Evolutionary conservation across 2,113 vertebrate species (phyloP), one percentile per base, ranked within the genome.

Genomic region (Odobenus rosmarus): DNA sequence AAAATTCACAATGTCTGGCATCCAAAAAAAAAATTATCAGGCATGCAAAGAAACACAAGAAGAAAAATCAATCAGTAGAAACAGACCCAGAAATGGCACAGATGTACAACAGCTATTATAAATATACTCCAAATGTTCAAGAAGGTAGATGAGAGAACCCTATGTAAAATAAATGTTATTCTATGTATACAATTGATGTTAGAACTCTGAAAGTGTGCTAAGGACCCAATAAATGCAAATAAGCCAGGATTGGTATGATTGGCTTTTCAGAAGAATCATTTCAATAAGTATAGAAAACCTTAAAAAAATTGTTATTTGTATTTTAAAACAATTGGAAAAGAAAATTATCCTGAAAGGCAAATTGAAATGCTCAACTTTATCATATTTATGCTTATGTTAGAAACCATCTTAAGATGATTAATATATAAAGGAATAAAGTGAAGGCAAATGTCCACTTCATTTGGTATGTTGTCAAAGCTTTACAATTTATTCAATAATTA

Each of bases 261-360:
- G 61, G 10, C 26, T 82, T 88, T 80, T 67, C 18, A 72, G 72
- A 95, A 93, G n/a, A 67, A 72, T 10, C 31, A 93, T 72, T 90
- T 93, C 46, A 94, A 0, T 71, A 93, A 93, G 21, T 53, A 95
- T 13, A 85, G n/a, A 95, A 76, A 81, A 10, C 4, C 69, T 91
- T 95, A 19, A 64, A 69, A 95, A 92, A 87, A 28, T 46, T 95
- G 19, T 81, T 19, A 51, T 76, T 67, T 88, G 24, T 64, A 76
- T 92, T 97, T 95, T 94, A 59, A 93, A 96, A 51, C 31, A 67
- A 87, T 11, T 59, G 28, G 24, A 88, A n/a, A 88, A 72, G 24
- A 83, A 93, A 94, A 88, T 76, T 39, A 97, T 84, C 28, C 36
- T 88, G 13, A 95, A 51, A 95, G 33, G 16, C 55, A 96, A 92